A percentile compares a stretch with the other conserved stretches of the same genome.
Evolutionary conservation across 2,888 invertebrate species (phyloP).

Genomic region (Campoplex capitator): DNA sequence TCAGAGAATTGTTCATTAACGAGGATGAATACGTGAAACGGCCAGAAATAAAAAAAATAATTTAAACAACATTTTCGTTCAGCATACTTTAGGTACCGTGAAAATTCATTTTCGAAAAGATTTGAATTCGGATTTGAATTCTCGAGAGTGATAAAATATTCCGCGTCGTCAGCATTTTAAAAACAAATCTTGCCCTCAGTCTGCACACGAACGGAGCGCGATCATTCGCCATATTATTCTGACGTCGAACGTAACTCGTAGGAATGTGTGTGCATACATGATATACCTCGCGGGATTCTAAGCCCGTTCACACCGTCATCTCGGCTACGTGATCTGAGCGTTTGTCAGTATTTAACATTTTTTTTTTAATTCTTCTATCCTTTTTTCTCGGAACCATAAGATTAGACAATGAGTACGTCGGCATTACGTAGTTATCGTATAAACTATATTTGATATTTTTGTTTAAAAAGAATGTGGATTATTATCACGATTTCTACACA

Average conservation of each 20-base stretch:
- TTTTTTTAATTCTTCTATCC: conserved; percentile 7
- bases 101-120: conserved; percentile 32
- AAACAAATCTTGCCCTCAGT: conserved; percentile 45
- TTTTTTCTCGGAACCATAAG: conserved; percentile 47
- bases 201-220: neutral
- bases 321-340: conserved; percentile 56
- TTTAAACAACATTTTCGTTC: neutral
- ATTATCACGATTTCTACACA: neutral
- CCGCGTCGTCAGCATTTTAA: conserved; percentile 64
- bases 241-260: conserved; percentile 42
- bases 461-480: neutral
- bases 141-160: conserved; percentile 62
- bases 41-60: neutral
- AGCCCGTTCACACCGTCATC: conserved; percentile 36
- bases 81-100: neutral
- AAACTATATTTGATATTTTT: neutral
- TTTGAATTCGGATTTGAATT: conserved; percentile 12
- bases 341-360: conserved; percentile 49
- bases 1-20: neutral
- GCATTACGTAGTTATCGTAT: neutral
- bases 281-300: conserved; percentile 22
- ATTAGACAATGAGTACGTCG: conserved; percentile 24
- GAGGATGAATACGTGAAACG: neutral
- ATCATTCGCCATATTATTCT: conserved; percentile 24
- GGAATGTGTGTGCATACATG: conserved; percentile 27